phyloP scores from a whole-genome alignment of 2,888 invertebrate genomes.

The Zhuqinia jingwanae region DNA sequence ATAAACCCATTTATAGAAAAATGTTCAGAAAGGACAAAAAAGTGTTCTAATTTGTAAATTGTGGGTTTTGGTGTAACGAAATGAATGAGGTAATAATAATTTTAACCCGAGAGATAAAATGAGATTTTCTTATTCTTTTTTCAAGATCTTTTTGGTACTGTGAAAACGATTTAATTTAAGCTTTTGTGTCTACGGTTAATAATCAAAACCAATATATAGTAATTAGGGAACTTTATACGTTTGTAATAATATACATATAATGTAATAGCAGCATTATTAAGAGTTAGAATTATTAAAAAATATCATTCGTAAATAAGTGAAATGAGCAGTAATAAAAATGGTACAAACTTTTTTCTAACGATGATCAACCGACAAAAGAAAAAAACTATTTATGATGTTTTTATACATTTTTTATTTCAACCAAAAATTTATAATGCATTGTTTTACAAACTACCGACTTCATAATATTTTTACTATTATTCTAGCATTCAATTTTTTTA shows the following conservation, averaged over 20 bases:
- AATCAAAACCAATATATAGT: no score
- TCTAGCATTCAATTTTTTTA: no score
- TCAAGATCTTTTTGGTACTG: constrained; percentile 30
- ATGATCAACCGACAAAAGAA: constrained; percentile 35
- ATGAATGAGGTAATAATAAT: neutral
- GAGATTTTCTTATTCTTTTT: constrained; percentile 34
- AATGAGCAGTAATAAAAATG: constrained; percentile 69
- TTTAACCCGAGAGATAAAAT: constrained; percentile 1
- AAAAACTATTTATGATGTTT: no score
- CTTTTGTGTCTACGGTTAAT: neutral
- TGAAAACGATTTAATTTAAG: neutral
- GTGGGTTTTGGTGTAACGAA: no score
- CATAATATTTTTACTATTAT: no score
- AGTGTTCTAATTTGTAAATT: no score
- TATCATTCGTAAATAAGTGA: constrained; percentile 42
- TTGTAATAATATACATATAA: neutral
- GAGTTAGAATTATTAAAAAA: constrained; percentile 19
- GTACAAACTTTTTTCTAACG: constrained; percentile 63
- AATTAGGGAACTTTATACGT: constrained; percentile 4
- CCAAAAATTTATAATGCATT: no score
- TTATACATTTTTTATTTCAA: no score
- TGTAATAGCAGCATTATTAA: neutral
- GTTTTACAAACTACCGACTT: no score
- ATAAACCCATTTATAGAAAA: no score
- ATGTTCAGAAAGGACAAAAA: no score